phyloP scores from a whole-genome alignment of 2,888 invertebrate genomes.

The Ochropleura plecta region DNA sequence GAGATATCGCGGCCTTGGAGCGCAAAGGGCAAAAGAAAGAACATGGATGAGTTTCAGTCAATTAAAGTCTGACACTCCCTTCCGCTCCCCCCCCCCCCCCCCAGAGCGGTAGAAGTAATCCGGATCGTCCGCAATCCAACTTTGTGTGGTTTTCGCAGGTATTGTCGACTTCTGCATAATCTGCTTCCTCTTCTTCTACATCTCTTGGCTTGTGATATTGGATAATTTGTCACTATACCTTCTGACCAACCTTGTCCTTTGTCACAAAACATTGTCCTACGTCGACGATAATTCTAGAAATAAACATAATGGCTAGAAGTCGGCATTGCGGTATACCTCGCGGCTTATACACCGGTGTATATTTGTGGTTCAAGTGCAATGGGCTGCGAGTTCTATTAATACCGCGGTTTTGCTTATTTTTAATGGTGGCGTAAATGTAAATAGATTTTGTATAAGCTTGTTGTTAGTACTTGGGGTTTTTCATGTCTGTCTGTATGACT shows the following conservation, averaged over 20 bases:
- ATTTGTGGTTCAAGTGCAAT: conserved; percentile 61
- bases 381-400: conserved; percentile 45
- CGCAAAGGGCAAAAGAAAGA: too few species aligned
- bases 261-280: conserved; percentile 39
- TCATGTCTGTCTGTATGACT: neutral
- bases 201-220: neutral
- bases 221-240: conserved; percentile 9
- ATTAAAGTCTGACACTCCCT: too few species aligned
- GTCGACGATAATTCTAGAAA: conserved; percentile 60
- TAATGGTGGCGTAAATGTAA: conserved; percentile 9
- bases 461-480: neutral
- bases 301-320: conserved; percentile 54
- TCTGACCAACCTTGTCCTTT: conserved; percentile 9
- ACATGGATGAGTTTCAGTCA: too few species aligned
- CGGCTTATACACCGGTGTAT: conserved; percentile 37
- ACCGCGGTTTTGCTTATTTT: conserved; percentile 11
- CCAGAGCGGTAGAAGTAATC: too few species aligned
- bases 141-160: neutral
- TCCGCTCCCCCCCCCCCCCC: too few species aligned
- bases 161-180: neutral
- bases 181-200: neutral
- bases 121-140: too few species aligned
- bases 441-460: neutral
- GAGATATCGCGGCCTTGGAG: too few species aligned
- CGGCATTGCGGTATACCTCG: conserved; percentile 64